Evolutionary conservation across 2,888 invertebrate genomes (phyloP), one percentile per base, ranked within the genome.

Genomic region (Napeogenes sylphis): DNA sequence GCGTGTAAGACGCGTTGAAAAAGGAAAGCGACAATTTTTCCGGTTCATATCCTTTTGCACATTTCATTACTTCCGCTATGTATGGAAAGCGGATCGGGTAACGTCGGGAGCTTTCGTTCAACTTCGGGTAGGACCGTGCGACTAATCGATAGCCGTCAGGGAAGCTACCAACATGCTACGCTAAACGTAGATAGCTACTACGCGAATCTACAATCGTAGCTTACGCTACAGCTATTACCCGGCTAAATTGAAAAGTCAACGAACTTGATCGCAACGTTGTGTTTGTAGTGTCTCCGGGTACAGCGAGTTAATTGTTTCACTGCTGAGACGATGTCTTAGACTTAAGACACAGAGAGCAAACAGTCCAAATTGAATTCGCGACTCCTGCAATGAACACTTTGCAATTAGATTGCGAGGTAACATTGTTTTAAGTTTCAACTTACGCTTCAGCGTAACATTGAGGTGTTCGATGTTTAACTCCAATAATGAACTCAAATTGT

Each of bases 21-120:
- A 87, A 84, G 75, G 84, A 85, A 81, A 82, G 82, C 86, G 87
- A 84, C 86, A 84, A 84, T 89, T 90, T 89, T 88, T 90, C 87
- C 89, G 88, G 87, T 87, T 89, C 89, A 89, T 87, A 89, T 88
- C 84, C 84, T 83, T 87, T 82, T 84, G 83, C 88, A 89, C 88
- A 88, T 89, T 90, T 88, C 89, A 88, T 90, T 90, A 87, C 87
- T 88, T 89, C 89, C 89, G 88, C 84, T 83, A 82, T 82, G 83
- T 83, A 81, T 86, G 87, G 82, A 84, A 21, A 81, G 80, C 71
- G 71, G 75, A 68, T 83, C 80, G 81, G 75, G 66, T n/a, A 64
- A 67, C 67, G 63, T 82, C 84, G 84, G 82, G 68, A 46, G 61
- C 61, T 69, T 71, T 85, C 87, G 87, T 73, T 56, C 67, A 61